phyloP scores from a whole-genome alignment of 2,888 invertebrate species.

The Megamerina dolium region DNA sequence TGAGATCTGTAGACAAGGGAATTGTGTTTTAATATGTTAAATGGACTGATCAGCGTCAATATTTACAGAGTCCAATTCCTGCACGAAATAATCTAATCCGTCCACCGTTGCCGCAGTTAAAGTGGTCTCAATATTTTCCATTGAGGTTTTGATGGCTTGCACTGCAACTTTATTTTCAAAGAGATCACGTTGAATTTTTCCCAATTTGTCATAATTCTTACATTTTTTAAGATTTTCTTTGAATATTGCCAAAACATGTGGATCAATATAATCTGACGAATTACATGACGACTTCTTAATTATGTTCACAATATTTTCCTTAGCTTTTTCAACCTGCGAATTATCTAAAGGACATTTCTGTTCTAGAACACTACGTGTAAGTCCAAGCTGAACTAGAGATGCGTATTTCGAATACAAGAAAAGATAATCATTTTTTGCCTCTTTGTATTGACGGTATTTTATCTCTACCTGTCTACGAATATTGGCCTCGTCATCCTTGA shows the following conservation, averaged over 20 bases:
- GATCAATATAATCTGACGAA: slow-evolving; percentile 23
- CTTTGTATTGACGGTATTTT: slow-evolving; percentile 26
- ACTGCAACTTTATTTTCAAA: slow-evolving; percentile 28
- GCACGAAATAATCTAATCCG: slow-evolving; percentile 30
- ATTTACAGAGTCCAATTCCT: too few relatives aligned
- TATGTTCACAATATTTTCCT: slow-evolving; percentile 17
- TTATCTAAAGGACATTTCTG: slow-evolving; percentile 14
- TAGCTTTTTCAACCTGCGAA: slow-evolving; percentile 7
- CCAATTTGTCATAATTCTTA: slow-evolving; percentile 16
- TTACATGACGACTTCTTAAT: slow-evolving; percentile 20
- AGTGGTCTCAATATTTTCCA: slow-evolving; percentile 27
- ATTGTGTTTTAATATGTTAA: too few relatives aligned
- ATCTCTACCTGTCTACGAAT: slow-evolving; percentile 37
- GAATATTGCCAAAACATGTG: slow-evolving; percentile 15
- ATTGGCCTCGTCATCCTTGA: slow-evolving; percentile 27
- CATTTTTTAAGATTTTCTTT: slow-evolving; percentile 16
- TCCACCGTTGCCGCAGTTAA: slow-evolving; percentile 30
- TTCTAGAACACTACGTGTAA: slow-evolving; percentile 22
- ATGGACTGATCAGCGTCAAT: too few relatives aligned
- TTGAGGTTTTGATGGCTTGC: slow-evolving; percentile 22
- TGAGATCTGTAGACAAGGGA: too few relatives aligned
- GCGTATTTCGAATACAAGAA: slow-evolving; percentile 25
- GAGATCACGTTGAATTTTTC: slow-evolving; percentile 20
- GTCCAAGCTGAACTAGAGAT: slow-evolving; percentile 22
- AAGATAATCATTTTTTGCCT: slow-evolving; percentile 31